Percentiles rank a stretch among this genome's conserved stretches.
These are phyloP conservation scores for Dryobotodes eremita DNA, from an alignment of 2,888 invertebrate species.

Conservation along the genomic window DNA sequence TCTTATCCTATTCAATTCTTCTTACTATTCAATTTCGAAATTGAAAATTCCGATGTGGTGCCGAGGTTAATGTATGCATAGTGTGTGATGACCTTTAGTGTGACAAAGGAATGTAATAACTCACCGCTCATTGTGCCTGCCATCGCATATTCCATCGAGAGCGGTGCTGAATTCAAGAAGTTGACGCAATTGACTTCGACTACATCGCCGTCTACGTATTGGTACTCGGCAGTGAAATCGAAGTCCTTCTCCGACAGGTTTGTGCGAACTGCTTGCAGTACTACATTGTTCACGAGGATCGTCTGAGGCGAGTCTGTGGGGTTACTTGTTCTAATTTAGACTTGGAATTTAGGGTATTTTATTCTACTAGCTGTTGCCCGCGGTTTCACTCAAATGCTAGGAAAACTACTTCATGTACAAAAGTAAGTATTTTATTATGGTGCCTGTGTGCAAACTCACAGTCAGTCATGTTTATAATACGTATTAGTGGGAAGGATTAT, in stretches of 20 bases:
- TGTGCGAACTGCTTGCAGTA: conserved; percentile 3
- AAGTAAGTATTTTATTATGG: not conserved
- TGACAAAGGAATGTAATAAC: not conserved
- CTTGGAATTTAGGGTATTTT: not conserved
- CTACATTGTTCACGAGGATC: conserved; percentile 49
- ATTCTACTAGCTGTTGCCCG: not conserved
- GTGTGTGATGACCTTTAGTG: not conserved
- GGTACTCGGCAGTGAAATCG: conserved; percentile 36
- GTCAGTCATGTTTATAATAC: too few species aligned
- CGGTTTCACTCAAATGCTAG: too few species aligned
- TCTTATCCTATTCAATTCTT: too few species aligned
- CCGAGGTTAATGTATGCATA: too few species aligned
- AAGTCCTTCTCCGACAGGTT: not conserved
- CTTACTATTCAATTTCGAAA: too few species aligned
- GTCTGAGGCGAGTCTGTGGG: conserved; percentile 22
- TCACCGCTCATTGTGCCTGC: conserved; percentile 18
- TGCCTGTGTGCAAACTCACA: not conserved
- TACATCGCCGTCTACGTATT: conserved; percentile 17
- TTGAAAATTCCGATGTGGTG: too few species aligned
- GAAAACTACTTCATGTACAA: not conserved
- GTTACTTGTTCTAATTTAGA: not conserved
- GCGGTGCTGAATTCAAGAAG: fast-evolving
- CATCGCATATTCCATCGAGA: not conserved
- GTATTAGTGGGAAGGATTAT: not conserved
- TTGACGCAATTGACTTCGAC: conserved; percentile 19